Evolutionary conservation across 2,113 vertebrate genomes (phyloP).

Genomic region (Nyctibius bracteatus): DNA sequence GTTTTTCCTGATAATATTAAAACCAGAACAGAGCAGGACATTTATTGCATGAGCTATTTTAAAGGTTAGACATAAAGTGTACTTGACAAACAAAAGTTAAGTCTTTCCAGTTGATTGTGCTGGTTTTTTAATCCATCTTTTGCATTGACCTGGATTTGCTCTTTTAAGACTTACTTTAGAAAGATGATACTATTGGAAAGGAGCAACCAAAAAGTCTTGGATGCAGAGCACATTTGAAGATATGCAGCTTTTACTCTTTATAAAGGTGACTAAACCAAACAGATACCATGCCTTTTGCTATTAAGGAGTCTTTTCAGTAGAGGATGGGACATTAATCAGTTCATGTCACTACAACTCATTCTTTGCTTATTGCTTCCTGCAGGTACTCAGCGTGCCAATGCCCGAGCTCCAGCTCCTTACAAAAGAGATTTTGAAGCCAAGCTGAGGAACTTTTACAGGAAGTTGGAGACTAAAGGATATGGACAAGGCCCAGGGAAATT

Average conservation of each 20-base stretch:
- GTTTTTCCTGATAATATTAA: background rate
- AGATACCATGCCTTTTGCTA: background rate
- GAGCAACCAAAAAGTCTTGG: background rate
- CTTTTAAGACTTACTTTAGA: background rate
- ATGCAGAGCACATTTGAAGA: background rate
- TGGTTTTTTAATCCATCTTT: background rate
- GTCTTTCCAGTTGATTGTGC: background rate
- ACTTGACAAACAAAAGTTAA: background rate
- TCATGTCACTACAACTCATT: background rate
- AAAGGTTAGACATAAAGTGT: background rate
- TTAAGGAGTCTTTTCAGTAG: background rate
- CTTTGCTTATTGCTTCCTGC: slow-evolving; percentile 21
- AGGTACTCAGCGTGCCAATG: slow-evolving; percentile 97
- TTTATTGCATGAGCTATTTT: background rate
- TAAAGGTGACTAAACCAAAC: background rate
- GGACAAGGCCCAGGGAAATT: slow-evolving; percentile 98
- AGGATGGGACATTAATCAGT: background rate
- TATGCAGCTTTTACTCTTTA: background rate
- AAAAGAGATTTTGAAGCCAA: slow-evolving; percentile 99
- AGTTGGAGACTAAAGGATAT: slow-evolving; percentile 97
- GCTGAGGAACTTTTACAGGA: slow-evolving; percentile 97
- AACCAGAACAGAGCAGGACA: background rate
- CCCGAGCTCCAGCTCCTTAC: slow-evolving; percentile 94
- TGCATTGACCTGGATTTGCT: background rate
- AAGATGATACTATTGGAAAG: background rate